Percentiles rank a stretch among this genome's conserved stretches.
phyloP scores from a whole-genome alignment of 2,888 invertebrate genomes.

The Agonopterix arenella region DNA sequence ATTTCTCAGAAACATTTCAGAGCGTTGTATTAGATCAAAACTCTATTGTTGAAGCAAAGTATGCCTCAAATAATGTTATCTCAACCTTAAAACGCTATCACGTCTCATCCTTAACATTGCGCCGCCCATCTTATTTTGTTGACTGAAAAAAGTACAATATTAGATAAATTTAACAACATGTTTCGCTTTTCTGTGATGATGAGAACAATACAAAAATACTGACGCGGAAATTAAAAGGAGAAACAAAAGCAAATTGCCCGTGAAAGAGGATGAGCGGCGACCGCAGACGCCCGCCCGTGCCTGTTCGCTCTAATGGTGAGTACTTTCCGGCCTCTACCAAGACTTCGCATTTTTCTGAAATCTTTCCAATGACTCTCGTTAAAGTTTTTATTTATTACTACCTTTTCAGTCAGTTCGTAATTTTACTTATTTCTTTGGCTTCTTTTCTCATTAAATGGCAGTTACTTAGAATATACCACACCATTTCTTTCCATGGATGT shows the following conservation, averaged over 20 bases:
- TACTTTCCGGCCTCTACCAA: conserved; percentile 24
- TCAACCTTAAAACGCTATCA: no score
- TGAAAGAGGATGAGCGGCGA: conserved; percentile 39
- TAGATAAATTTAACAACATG: conserved; percentile 39
- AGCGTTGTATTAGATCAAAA: no score
- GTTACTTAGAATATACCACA: not conserved
- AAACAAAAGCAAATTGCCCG: conserved; percentile 61
- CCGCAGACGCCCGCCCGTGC: conserved; percentile 27
- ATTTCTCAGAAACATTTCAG: no score
- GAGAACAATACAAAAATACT: conserved; percentile 50
- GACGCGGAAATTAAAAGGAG: conserved; percentile 59
- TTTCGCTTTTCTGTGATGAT: conserved; percentile 35
- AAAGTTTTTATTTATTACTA: not conserved
- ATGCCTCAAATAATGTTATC: no score
- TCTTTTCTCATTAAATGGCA: not conserved
- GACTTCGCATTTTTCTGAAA: not conserved
- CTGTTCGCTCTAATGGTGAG: conserved; percentile 47
- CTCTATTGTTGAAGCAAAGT: no score
- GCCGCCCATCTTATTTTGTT: not conserved
- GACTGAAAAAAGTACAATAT: conserved; percentile 17
- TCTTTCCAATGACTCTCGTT: not conserved
- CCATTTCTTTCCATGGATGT: no score
- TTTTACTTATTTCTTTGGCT: not conserved
- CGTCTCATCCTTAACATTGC: no score
- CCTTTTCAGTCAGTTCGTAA: no score